Base-by-base conservation (phyloP, 2,888 invertebrate genomes). In the Acleris literana region DNA sequence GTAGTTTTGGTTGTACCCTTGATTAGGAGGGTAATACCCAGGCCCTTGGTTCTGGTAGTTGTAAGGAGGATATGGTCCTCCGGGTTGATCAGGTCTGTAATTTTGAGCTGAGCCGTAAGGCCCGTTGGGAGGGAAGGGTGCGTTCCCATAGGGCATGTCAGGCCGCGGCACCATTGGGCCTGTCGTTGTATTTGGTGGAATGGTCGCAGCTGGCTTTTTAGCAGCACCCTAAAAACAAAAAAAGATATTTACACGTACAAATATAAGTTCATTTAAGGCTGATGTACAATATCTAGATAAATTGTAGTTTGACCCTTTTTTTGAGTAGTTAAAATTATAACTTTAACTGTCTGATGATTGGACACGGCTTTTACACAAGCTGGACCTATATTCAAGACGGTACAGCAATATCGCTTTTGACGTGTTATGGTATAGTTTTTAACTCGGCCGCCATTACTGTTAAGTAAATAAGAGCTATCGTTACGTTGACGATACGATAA, bases 141-240 rank as follows among this genome's bases (percentile, higher is more conserved):
- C 63, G 56, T 83, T 87, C 5, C 80, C 81, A 63, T 82, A 87
- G 11, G 78, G 65, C 48, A 74, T 73, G n/a, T 88, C 88, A 39
- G 78, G 77, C 5, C 84, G 82, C 39, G 82, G 75, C 0, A 72
- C 76, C 6, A 75, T 63, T 1, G 84, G 70, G 1, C 80, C 84
- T 11, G 82, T 82, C 7, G 85, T 83, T 18, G 86, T 89, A 69
- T 91, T 93, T 22, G 93, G 93, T 18, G 86, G 88, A 71, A 93
- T 92, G 18, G 93, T 92, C 16, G 93, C 93, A 22, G 93, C 93
- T 46, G 93, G 93, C 70, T 93, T 93, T 72, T 92, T 93, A 13
- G 86, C 72, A 39, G 89, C 79, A 56, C 89, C 90, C 92, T 92
- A 74, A 20, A 13, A 55, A 58, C 3, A 66, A 48, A 55, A 33